Percentiles rank a stretch among this genome's conserved stretches.
Conservation (phyloP, 2,113 vertebrate genomes). For the Mastomys coucha region DNA sequence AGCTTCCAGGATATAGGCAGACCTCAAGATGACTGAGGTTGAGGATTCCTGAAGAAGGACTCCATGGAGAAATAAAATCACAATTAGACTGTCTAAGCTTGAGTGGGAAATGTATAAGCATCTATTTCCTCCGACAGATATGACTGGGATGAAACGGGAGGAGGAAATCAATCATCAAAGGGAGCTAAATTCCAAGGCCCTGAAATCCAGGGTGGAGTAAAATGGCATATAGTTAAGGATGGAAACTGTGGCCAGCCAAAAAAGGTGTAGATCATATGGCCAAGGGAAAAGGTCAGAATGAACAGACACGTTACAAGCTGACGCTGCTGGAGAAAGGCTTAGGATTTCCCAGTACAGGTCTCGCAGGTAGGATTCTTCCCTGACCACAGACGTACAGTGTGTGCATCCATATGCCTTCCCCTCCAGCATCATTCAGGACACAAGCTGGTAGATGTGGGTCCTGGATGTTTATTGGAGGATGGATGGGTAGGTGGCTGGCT, state of each 20-base stretch:
- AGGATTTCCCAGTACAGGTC: not conserved
- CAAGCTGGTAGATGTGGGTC: not conserved
- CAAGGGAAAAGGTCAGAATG: not conserved
- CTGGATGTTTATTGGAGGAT: not conserved
- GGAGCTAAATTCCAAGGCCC: not conserved
- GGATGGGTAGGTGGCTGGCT: too few relatives aligned
- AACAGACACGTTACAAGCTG: not conserved
- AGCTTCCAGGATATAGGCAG: not conserved
- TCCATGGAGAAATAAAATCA: not conserved
- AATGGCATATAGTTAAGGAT: not conserved
- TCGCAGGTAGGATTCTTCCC: not conserved
- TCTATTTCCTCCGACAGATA: not conserved
- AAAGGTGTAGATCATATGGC: not conserved
- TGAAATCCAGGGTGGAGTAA: not conserved
- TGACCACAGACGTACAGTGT: not conserved
- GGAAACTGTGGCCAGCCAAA: not conserved
- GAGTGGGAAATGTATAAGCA: not conserved
- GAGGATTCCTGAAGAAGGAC: not conserved
- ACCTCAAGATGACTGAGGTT: not conserved
- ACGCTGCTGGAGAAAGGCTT: not conserved
- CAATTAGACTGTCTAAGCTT: not conserved
- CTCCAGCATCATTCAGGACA: not conserved
- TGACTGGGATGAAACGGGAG: not conserved
- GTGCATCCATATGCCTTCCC: not conserved
- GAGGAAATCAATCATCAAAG: rapidly evolving